Base-by-base conservation (phyloP, 2,113 vertebrate genomes). In the Myrmecophaga tridactyla region DNA sequence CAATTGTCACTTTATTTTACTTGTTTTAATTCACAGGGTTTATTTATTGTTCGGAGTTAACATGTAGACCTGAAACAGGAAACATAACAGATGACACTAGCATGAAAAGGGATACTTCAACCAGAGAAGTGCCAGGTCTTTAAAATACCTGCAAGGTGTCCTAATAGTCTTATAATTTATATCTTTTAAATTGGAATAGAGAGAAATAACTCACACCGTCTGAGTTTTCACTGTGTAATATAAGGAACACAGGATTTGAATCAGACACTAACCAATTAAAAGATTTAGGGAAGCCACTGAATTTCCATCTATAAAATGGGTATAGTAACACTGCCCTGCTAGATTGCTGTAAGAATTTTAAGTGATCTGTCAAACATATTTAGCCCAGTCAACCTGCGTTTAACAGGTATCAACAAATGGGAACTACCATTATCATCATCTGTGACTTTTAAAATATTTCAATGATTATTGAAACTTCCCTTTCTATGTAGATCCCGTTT, bases 21-120 rank as follows among this genome's bases (percentile, higher is more conserved):
- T 93, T 97, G 85, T 43, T 96, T 97, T 95, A 96, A 96, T 92
- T 97, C 95, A 95, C 25, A 95, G 60, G 9, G 96, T 96, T 95
- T 87, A 18, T 65, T 97, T 90, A 29, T 69, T 48, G 82, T 96
- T 97, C 76, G 97, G 95, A 76, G 90, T 96, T 96, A 96, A 78
- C 18, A 72, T 90, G 39, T 86, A 91, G 53, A 72, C 15, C 27
- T 65, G 20, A 95, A 77, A 96, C 20, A 95, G 41, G 89, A 97
- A 96, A 94, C 36, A 14, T 20, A 91, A 82, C n/a, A 88, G 53
- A 21, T 90, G 73, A 88, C 62, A 94, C 56, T 93, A 93, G 92
- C 29, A 41, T 60, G 62, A 89, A 96, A 90, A 92, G 75, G 48
- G 56, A 46, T 78, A 29, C 34, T 97, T 96, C 63, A 92, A 36